Base-by-base conservation (phyloP, 2,113 vertebrate species). In the Halcyon senegalensis region DNA sequence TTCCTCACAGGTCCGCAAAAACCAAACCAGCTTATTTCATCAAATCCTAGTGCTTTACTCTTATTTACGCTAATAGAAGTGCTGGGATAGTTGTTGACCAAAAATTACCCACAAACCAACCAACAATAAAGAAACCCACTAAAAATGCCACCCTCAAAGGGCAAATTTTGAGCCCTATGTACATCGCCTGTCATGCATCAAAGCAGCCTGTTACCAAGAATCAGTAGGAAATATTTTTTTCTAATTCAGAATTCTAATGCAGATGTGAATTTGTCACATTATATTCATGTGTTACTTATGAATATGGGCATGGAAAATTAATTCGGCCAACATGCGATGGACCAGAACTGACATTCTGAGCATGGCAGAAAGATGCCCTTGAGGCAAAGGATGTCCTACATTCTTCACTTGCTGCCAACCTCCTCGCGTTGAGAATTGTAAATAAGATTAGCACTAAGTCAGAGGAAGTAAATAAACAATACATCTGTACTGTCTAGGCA, bases 331-430 rank as follows among this genome's bases (percentile, higher is more conserved):
- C 50, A 31, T 14, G 37, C 5, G 5, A 24, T 0, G 53, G 44
- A 76, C 87, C 59, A 35, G 46, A 95, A 63, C 78, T 68, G 91
- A 91, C 84, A 68, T 56, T 88, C 55, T 83, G n/a, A 43, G 59
- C 76, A 77, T 7, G 31, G 87, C 63, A 90, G 59, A 85, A 69
- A 37, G 37, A 93, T 33, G 80, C 43, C 94, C 92, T 90, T n/a
- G 50, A 93, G 94, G 95, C 94, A 93, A 85, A 94, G 28, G 24
- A 69, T 87, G 63, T 20, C 82, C 94, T 56, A 27, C 48, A 94
- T 94, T 68, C 84, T 77, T 80, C 70, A 31, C 80, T 74, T 89
- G 66, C 84, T 89, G 89, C 44, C 63, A 80, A 20, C 41, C 33
- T 90, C 28, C 70, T 24, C 76, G 66, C 55, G 79, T 1, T 51